Conservation (phyloP, 2,888 invertebrate genomes). For the Lithophane ornitopus region DNA sequence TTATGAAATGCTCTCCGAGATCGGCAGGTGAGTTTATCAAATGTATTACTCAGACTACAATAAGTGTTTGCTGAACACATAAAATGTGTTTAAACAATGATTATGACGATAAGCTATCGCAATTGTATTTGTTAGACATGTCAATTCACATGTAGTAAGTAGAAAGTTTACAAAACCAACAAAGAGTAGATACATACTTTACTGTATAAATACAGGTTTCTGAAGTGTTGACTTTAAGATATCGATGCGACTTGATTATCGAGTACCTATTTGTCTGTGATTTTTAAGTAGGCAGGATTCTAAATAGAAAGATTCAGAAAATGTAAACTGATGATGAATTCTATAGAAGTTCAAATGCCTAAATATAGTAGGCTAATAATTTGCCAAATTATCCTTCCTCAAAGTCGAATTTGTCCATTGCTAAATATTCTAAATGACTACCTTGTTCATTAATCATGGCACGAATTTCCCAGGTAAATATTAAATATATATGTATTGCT, state of each 20-base stretch:
- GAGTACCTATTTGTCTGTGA: constrained; percentile 5
- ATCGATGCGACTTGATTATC: constrained; percentile 17
- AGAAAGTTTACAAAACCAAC: constrained; percentile 39
- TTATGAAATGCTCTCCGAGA: constrained; percentile 96
- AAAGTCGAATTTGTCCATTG: not conserved
- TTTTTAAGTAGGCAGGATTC: constrained; percentile 2
- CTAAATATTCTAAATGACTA: not conserved
- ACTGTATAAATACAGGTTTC: constrained; percentile 13
- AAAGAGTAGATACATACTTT: constrained; percentile 21
- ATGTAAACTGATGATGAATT: not conserved
- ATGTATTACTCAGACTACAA: constrained; percentile 25
- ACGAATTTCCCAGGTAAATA: constrained; percentile 13
- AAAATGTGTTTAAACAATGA: constrained; percentile 48
- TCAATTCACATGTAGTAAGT: constrained; percentile 50
- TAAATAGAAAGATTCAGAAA: constrained; percentile 2
- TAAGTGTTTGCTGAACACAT: constrained; percentile 33
- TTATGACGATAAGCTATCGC: constrained; percentile 58
- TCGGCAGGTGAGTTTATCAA: constrained; percentile 94
- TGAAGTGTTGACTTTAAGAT: constrained; percentile 32
- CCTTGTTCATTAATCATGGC: not conserved
- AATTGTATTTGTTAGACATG: constrained; percentile 39
- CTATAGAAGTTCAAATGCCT: not conserved
- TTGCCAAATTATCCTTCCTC: not conserved
- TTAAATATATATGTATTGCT: too few species aligned
- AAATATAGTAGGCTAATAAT: not conserved